phyloP scores from a whole-genome alignment of 2,113 vertebrate genomes.

The Melanotaenia duboulayi region DNA sequence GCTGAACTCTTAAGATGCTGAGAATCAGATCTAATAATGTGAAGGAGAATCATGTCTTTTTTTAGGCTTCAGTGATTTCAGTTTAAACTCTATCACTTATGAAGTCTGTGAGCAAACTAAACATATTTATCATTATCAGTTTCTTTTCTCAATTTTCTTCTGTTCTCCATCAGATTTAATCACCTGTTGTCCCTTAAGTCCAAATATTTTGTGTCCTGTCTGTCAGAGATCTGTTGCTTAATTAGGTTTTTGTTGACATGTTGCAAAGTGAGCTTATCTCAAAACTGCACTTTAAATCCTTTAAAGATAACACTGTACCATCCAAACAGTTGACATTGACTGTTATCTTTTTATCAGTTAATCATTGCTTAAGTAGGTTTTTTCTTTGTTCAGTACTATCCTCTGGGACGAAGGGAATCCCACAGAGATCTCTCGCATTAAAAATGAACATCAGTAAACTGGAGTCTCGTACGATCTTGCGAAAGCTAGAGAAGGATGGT shows the following conservation, averaged over 20 bases:
- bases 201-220: neutral
- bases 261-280: no score
- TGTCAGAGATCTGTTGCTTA: neutral
- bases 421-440: slow-evolving; percentile 86
- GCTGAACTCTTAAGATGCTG: no score
- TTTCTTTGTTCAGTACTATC: slow-evolving; percentile 85
- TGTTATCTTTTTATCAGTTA: neutral
- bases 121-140: no score
- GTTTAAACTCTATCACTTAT: no score
- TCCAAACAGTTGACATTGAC: neutral
- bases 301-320: neutral
- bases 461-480: slow-evolving; percentile 93
- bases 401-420: slow-evolving; percentile 89
- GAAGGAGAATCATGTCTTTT: no score
- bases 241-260: neutral
- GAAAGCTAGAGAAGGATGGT: slow-evolving; percentile 88
- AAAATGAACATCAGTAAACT: slow-evolving; percentile 92
- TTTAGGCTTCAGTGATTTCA: no score
- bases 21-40: no score
- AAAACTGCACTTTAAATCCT: no score
- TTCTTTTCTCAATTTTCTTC: no score
- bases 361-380: neutral
- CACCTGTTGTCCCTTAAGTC: neutral
- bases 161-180: neutral
- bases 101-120: no score